These are phyloP conservation scores for Cyprinus carpio DNA, from an alignment of 2,113 vertebrate genomes.

Conservation along the genomic window DNA sequence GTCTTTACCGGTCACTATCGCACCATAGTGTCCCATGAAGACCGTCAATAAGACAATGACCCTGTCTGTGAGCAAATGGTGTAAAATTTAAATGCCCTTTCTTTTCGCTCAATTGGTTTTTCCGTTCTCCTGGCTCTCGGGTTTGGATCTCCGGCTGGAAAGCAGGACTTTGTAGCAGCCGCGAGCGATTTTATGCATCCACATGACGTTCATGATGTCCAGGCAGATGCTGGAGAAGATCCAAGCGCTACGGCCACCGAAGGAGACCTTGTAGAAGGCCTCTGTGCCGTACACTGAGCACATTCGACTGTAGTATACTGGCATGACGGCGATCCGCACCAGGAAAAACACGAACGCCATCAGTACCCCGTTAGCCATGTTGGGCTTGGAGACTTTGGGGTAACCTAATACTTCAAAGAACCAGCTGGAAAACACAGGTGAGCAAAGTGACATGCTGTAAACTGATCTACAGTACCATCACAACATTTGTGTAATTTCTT, in stretches of 20 bases:
- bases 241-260: constrained; percentile 83
- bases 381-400: constrained; percentile 86
- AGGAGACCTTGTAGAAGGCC: constrained; percentile 82
- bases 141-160: constrained; percentile 75
- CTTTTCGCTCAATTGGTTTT: constrained; percentile 80
- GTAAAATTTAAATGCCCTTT: neutral
- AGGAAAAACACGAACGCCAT: constrained; percentile 93
- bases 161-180: constrained; percentile 87
- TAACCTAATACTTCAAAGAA: constrained; percentile 96
- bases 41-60: too few species aligned
- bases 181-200: constrained; percentile 95
- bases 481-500: neutral
- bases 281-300: constrained; percentile 85
- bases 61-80: neutral
- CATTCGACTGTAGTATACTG: constrained; percentile 83
- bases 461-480: neutral
- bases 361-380: constrained; percentile 91
- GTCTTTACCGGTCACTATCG: neutral
- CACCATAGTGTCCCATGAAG: neutral
- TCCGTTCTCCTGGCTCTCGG: constrained; percentile 81
- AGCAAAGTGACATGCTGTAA: constrained; percentile 31
- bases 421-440: constrained; percentile 85
- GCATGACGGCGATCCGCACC: constrained; percentile 90
- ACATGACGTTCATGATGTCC: constrained; percentile 97
- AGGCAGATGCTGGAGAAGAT: constrained; percentile 84